A percentile compares a stretch with the other conserved stretches of the same genome.
Evolutionary conservation across 2,797 vertebrate species (phyloP).

Genomic region (Bufotes viridis): DNA sequence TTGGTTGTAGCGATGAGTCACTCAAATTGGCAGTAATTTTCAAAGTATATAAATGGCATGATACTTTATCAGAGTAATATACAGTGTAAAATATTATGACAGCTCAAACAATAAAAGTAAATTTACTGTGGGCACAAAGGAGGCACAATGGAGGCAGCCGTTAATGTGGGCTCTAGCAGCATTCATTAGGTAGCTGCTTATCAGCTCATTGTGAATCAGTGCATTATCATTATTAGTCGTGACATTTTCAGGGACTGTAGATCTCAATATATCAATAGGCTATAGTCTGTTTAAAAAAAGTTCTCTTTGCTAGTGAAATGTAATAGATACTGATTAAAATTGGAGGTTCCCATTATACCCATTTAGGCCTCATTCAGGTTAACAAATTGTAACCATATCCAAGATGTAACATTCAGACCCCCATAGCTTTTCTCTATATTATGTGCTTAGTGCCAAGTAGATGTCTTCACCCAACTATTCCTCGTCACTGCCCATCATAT

Average conservation of each 20-base stretch:
- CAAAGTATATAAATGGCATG: not conserved
- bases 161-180: not conserved
- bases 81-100: conserved; percentile 7
- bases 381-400: no score
- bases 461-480: no score
- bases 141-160: not conserved
- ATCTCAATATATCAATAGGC: not conserved
- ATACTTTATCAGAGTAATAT: not conserved
- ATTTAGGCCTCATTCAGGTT: not conserved
- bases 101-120: not conserved
- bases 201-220: not conserved
- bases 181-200: conserved; percentile 9
- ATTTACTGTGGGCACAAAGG: not conserved
- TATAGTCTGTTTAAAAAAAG: not conserved
- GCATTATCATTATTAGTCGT: not conserved
- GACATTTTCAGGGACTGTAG: not conserved
- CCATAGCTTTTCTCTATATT: no score
- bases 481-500: no score
- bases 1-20: conserved; percentile 8
- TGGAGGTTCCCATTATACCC: not conserved
- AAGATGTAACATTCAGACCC: no score
- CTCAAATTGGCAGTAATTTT: not conserved
- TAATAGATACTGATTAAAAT: not conserved
- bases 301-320: not conserved
- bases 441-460: no score